Evolutionary conservation across 2,888 invertebrate genomes (phyloP).

Genomic region (Diarsia dahlii): DNA sequence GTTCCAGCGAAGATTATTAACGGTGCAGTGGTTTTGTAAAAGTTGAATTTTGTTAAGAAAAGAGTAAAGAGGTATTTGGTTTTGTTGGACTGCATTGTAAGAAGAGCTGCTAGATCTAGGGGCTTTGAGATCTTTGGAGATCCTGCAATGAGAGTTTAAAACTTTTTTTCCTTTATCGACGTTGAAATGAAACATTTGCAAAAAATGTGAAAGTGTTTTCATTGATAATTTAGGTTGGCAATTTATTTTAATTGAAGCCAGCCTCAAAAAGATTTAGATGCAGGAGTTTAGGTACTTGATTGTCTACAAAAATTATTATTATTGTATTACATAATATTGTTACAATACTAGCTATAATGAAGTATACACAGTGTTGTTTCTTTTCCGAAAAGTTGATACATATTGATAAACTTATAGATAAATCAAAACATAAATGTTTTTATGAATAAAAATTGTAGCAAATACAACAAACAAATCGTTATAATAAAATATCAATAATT

Average conservation of each 20-base stretch:
- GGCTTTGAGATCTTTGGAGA: not conserved
- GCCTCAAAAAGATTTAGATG: not conserved
- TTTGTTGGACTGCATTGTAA: constrained; percentile 19
- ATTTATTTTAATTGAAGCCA: not conserved
- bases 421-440: not conserved
- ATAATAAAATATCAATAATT: constrained; percentile 4
- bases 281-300: not conserved
- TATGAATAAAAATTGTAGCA: too few species aligned
- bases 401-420: not conserved
- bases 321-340: not conserved
- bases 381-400: not conserved
- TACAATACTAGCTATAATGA: not conserved
- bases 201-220: not conserved
- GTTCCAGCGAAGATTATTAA: constrained; percentile 57
- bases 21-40: constrained; percentile 48
- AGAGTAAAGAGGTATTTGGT: constrained; percentile 23
- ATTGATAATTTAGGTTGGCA: not conserved
- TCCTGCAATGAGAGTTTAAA: not conserved
- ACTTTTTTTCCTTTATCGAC: not conserved
- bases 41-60: constrained; percentile 40
- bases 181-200: not conserved
- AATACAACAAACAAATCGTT: not conserved
- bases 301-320: not conserved
- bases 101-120: too few species aligned
- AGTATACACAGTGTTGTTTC: not conserved